phyloP scores from a whole-genome alignment of 2,888 invertebrate genomes.

The Thereva nobilitata region DNA sequence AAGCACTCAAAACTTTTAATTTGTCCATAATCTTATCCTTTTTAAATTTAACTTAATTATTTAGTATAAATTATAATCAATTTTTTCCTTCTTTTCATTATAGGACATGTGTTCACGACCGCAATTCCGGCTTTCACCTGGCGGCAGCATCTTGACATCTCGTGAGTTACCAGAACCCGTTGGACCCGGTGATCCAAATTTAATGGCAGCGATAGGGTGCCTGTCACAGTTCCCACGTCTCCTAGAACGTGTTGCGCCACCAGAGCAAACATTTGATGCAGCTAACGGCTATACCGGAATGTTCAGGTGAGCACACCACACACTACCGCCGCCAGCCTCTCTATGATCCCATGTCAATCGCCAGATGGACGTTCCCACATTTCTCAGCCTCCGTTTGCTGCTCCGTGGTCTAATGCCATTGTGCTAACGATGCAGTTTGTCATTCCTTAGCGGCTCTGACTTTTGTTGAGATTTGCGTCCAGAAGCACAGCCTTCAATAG shows the following conservation, averaged over 20 bases:
- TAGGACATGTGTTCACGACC: slow-evolving; percentile 71
- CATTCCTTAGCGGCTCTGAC: too few relatives aligned
- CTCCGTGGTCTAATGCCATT: too few relatives aligned
- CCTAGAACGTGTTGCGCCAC: slow-evolving; percentile 69
- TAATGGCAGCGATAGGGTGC: slow-evolving; percentile 69
- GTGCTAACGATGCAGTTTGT: too few relatives aligned
- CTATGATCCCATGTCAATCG: too few relatives aligned
- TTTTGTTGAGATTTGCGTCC: too few relatives aligned
- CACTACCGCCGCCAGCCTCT: neutral
- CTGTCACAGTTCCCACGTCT: slow-evolving; percentile 69
- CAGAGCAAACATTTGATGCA: slow-evolving; percentile 67
- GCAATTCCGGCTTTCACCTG: slow-evolving; percentile 57
- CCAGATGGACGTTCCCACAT: too few relatives aligned
- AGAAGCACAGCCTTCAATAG: too few relatives aligned
- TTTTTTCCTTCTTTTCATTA: slow-evolving; percentile 39
- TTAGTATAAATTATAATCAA: too few relatives aligned
- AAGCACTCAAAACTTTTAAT: too few relatives aligned
- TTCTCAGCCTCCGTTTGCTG: too few relatives aligned
- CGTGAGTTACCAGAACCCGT: slow-evolving; percentile 45
- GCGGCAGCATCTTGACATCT: slow-evolving; percentile 43
- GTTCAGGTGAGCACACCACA: slow-evolving; percentile 62
- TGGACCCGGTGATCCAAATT: slow-evolving; percentile 61
- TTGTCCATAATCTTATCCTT: too few relatives aligned
- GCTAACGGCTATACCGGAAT: slow-evolving; percentile 65
- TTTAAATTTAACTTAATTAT: too few relatives aligned